Conservation (phyloP, 2,113 vertebrate genomes). For the Hydrolagus affinis region DNA sequence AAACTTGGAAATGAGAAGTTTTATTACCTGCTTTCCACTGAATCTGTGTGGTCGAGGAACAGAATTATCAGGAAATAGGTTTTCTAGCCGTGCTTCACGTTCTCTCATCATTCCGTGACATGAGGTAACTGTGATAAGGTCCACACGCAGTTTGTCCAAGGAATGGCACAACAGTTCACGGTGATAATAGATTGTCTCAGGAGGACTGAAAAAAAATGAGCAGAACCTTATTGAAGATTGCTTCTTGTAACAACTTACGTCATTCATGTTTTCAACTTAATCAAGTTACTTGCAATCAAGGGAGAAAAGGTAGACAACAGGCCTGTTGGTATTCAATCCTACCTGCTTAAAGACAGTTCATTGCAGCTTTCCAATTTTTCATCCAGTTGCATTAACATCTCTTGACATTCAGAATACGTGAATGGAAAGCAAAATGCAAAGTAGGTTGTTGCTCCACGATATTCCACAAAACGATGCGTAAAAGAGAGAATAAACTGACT, state of each 20-base stretch:
- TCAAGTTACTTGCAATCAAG: too few relatives aligned
- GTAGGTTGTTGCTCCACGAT: slow-evolving; percentile 76
- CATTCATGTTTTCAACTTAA: neutral
- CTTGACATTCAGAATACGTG: slow-evolving; percentile 87
- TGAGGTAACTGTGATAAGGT: slow-evolving; percentile 85
- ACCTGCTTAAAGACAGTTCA: slow-evolving; percentile 71
- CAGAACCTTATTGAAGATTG: too few relatives aligned
- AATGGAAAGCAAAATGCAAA: slow-evolving; percentile 96
- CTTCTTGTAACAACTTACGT: neutral
- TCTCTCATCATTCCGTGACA: slow-evolving; percentile 80
- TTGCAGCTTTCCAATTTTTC: slow-evolving; percentile 61
- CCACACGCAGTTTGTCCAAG: slow-evolving; percentile 80
- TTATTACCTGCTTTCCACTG: slow-evolving; percentile 72
- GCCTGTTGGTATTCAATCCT: neutral
- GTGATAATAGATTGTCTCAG: slow-evolving; percentile 78
- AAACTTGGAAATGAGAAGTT: neutral
- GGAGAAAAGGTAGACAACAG: too few relatives aligned
- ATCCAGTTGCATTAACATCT: slow-evolving; percentile 78
- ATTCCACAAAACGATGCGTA: slow-evolving; percentile 78
- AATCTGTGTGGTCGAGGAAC: slow-evolving; percentile 74
- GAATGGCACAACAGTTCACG: slow-evolving; percentile 86
- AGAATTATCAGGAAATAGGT: slow-evolving; percentile 76
- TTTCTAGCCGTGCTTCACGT: slow-evolving; percentile 77
- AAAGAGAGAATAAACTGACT: slow-evolving; percentile 89
- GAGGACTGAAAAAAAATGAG: slow-evolving; percentile 48